Evolutionary conservation across 2,113 vertebrate genomes (phyloP).

Genomic region (Xenopus laevis): DNA sequence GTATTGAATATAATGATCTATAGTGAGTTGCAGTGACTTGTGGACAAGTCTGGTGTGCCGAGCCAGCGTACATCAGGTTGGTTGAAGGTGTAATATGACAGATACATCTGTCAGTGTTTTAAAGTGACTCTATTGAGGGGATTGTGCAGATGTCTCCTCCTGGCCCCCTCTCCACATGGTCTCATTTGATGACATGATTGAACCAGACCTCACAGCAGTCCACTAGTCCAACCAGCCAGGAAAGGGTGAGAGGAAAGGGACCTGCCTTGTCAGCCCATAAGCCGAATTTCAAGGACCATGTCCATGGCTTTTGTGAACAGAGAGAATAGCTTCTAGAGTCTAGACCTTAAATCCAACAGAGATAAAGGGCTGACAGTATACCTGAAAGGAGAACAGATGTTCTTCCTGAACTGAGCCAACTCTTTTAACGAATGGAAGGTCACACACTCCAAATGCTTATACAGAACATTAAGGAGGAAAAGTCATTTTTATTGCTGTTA

Average conservation of each 20-base stretch:
- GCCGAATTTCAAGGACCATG: slow-evolving; percentile 87
- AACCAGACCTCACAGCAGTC: slow-evolving; percentile 89
- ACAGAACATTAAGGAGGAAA: slow-evolving; percentile 68
- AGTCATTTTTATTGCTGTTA: neutral
- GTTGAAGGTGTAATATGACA: slow-evolving; percentile 90
- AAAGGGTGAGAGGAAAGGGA: slow-evolving; percentile 67
- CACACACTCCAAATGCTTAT: slow-evolving; percentile 81
- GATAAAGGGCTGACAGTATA: slow-evolving; percentile 79
- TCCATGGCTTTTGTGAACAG: slow-evolving; percentile 68
- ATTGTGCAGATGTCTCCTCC: slow-evolving; percentile 78
- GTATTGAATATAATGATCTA: too few relatives aligned
- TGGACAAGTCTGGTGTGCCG: slow-evolving; percentile 72
- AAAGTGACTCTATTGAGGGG: slow-evolving; percentile 89
- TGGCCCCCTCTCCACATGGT: slow-evolving; percentile 75
- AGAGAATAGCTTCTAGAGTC: slow-evolving; percentile 76
- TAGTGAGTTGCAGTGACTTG: slow-evolving; percentile 46
- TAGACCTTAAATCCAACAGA: slow-evolving; percentile 84
- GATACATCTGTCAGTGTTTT: slow-evolving; percentile 95
- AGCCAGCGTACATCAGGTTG: slow-evolving; percentile 87
- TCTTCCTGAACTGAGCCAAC: slow-evolving; percentile 91
- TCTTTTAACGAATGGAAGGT: slow-evolving; percentile 81
- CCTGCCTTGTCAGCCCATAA: slow-evolving; percentile 70
- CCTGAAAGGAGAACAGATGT: slow-evolving; percentile 97
- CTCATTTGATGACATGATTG: slow-evolving; percentile 90
- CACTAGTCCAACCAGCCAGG: slow-evolving; percentile 81